Percentiles rank a stretch among this genome's conserved stretches.
phyloP scores from a whole-genome alignment of 2,113 vertebrate genomes.

The Galemys pyrenaicus region DNA sequence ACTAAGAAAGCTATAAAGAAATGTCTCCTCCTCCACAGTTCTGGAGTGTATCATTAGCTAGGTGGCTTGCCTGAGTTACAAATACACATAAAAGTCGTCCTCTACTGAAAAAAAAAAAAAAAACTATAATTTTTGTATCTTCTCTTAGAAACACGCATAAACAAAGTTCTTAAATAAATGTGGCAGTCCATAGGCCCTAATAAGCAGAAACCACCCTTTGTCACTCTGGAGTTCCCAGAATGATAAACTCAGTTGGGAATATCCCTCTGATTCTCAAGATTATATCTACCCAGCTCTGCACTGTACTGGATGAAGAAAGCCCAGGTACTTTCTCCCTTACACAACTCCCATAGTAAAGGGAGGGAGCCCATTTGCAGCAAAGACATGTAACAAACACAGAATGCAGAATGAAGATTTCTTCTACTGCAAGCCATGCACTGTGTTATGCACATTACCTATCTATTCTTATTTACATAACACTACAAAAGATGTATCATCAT shows the following conservation, averaged over 20 bases:
- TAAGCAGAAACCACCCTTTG: neutral
- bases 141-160: neutral
- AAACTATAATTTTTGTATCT: neutral
- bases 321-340: neutral
- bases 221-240: neutral
- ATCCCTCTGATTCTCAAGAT: neutral
- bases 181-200: neutral
- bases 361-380: neutral
- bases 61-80: neutral
- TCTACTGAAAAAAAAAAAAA: constrained; percentile 50
- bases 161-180: neutral
- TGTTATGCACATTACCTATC: neutral
- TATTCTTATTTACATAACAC: neutral
- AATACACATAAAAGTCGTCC: neutral
- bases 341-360: neutral
- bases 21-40: neutral
- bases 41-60: neutral
- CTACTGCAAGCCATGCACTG: neutral
- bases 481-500: neutral
- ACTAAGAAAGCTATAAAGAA: neutral
- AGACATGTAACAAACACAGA: neutral
- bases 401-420: neutral
- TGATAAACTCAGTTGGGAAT: neutral
- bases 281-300: neutral
- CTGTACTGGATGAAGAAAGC: neutral